Conservation (phyloP, 2,797 vertebrate species). For the Myripristis jacobus region DNA sequence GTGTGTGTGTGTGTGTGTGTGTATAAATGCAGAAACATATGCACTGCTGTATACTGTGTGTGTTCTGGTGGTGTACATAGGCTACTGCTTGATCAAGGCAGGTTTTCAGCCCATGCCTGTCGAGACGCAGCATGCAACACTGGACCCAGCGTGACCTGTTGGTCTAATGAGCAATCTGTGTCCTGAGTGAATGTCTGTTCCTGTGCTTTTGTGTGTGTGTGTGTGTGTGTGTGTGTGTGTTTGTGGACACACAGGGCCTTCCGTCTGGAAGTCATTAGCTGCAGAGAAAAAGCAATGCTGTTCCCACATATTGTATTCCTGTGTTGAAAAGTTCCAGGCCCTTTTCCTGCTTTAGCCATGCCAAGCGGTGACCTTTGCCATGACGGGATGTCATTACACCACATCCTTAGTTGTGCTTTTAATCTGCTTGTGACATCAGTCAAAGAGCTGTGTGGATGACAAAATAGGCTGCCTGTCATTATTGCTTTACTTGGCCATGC, state of each 20-base stretch:
- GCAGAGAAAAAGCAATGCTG: conserved; percentile 58
- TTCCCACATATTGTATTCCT: conserved; percentile 45
- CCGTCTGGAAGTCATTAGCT: conserved; percentile 73
- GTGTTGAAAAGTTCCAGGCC: conserved; percentile 32
- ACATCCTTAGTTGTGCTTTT: conserved; percentile 46
- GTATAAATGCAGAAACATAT: conserved; percentile 10
- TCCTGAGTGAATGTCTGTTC: conserved; percentile 26
- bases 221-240: conserved; percentile 12
- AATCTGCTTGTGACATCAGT: conserved; percentile 51
- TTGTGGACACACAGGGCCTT: conserved; percentile 30
- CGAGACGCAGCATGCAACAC: conserved; percentile 67
- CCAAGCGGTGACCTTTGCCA: conserved; percentile 65
- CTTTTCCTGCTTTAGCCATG: conserved; percentile 41
- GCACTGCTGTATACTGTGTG: conserved; percentile 17
- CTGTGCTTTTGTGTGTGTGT: conserved; percentile 32
- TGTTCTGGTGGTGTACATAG: conserved; percentile 29
- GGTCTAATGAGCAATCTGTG: conserved; percentile 76
- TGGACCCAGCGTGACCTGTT: conserved; percentile 73
- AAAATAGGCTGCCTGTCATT: conserved; percentile 25
- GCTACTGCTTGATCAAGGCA: conserved; percentile 49
- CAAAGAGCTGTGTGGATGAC: conserved; percentile 13
- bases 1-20: conserved; percentile 25
- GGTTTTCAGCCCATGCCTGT: conserved; percentile 63
- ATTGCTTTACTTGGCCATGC: conserved; percentile 56
- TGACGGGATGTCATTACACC: conserved; percentile 60